Conservation (phyloP, 2,888 invertebrate genomes). For the Clivina fossor region DNA sequence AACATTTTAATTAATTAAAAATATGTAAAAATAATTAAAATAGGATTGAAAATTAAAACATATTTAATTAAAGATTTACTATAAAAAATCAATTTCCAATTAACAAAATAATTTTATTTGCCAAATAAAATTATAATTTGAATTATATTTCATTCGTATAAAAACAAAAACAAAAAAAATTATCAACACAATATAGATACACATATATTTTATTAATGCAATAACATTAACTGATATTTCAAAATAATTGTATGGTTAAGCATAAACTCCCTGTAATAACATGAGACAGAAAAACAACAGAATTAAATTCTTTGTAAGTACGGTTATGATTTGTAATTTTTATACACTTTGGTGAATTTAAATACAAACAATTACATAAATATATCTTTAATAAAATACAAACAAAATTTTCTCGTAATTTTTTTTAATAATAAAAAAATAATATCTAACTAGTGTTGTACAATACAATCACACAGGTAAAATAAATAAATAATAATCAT, state of each 20-base stretch:
- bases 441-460: slow-evolving; percentile 7
- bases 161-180: neutral
- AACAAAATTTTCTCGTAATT: too few species aligned
- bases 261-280: slow-evolving; percentile 6
- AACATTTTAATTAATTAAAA: too few species aligned
- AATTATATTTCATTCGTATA: too few species aligned
- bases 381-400: neutral
- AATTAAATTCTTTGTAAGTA: neutral
- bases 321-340: neutral
- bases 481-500: slow-evolving; percentile 14
- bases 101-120: too few species aligned
- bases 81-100: too few species aligned
- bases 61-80: too few species aligned
- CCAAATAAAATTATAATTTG: too few species aligned
- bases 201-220: neutral
- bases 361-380: neutral
- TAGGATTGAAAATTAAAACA: too few species aligned
- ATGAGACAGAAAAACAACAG: slow-evolving; percentile 1
- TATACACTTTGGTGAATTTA: neutral
- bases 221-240: slow-evolving; percentile 3
- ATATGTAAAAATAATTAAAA: too few species aligned
- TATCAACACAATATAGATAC: neutral
- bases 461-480: slow-evolving; percentile 20
- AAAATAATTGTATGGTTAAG: slow-evolving; percentile 7
- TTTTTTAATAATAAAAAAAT: neutral